Percentiles rank a stretch among this genome's conserved stretches.
Evolutionary conservation across 2,888 invertebrate genomes (phyloP).

Genomic region (Dolomedes plantarius): DNA sequence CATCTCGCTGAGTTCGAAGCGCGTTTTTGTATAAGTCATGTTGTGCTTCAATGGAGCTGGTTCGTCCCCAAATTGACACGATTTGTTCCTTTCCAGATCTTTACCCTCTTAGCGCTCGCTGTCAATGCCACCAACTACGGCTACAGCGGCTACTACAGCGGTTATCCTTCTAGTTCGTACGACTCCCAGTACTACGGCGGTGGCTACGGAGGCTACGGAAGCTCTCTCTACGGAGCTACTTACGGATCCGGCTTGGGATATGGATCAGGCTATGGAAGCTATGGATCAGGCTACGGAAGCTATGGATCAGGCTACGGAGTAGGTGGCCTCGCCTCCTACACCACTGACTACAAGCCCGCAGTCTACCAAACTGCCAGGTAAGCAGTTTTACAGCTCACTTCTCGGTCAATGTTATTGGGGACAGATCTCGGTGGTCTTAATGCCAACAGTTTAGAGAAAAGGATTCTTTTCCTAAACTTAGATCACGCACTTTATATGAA

Average conservation of each 20-base stretch:
- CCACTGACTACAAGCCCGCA: background rate
- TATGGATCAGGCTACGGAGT: background rate
- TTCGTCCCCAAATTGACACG: no score
- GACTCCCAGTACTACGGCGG: background rate
- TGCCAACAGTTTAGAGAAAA: no score
- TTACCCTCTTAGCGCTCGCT: conserved; percentile 31
- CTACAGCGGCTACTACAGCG: background rate
- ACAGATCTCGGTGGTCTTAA: no score
- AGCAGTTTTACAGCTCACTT: no score
- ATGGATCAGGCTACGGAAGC: background rate
- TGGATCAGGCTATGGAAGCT: background rate
- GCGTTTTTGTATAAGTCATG: no score
- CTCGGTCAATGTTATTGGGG: no score
- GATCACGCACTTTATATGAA: no score
- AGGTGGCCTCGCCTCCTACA: background rate
- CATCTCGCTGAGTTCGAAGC: no score
- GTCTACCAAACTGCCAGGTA: conserved; percentile 7
- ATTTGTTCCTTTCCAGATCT: conserved; percentile 19
- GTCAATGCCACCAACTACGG: conserved; percentile 9
- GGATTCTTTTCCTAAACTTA: no score
- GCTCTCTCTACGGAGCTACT: conserved; percentile 26
- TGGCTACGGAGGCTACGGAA: conserved; percentile 18
- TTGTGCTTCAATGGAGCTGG: no score
- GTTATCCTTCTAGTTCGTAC: background rate
- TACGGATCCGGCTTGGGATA: conserved; percentile 17